A percentile compares a stretch with the other conserved stretches of the same genome.
phyloP scores from a whole-genome alignment of 2,888 invertebrate species.

The Sisyra nigra region DNA sequence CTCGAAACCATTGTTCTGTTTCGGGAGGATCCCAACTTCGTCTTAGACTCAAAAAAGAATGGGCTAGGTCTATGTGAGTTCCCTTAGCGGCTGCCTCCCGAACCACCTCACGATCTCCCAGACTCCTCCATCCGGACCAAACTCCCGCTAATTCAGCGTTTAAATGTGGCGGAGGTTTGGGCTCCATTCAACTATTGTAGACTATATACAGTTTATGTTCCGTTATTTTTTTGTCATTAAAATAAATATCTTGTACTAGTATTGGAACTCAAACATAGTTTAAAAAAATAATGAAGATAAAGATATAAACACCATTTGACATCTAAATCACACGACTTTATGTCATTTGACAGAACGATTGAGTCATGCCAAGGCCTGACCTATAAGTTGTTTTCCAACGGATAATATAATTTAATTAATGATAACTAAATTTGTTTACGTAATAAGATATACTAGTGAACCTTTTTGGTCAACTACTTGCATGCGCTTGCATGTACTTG shows the following conservation, averaged over 20 bases:
- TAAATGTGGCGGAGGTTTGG: constrained; percentile 19
- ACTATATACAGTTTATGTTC: not conserved
- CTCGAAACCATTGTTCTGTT: constrained; percentile 36
- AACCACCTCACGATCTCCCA: constrained; percentile 44
- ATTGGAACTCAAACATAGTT: constrained; percentile 3
- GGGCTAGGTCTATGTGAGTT: constrained; percentile 39
- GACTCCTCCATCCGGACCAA: constrained; percentile 48
- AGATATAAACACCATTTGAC: constrained; percentile 8
- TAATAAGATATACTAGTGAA: too few species aligned
- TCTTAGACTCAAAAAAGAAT: constrained; percentile 37
- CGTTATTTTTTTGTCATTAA: constrained; percentile 7
- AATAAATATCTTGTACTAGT: constrained; percentile 3
- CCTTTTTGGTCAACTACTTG: too few species aligned
- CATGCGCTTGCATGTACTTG: too few species aligned
- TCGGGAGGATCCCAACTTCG: constrained; percentile 34
- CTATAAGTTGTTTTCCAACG: too few species aligned
- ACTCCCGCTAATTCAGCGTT: constrained; percentile 25
- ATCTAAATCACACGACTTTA: not conserved
- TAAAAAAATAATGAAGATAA: constrained; percentile 8
- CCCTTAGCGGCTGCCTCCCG: constrained; percentile 54
- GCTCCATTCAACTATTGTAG: constrained; percentile 11
- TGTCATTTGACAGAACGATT: too few species aligned
- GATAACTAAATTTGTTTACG: too few species aligned
- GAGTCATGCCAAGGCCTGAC: too few species aligned
- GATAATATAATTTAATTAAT: too few species aligned